Evolutionary conservation across 2,113 vertebrate species (phyloP).

Genomic region (Irena cyanogastra): DNA sequence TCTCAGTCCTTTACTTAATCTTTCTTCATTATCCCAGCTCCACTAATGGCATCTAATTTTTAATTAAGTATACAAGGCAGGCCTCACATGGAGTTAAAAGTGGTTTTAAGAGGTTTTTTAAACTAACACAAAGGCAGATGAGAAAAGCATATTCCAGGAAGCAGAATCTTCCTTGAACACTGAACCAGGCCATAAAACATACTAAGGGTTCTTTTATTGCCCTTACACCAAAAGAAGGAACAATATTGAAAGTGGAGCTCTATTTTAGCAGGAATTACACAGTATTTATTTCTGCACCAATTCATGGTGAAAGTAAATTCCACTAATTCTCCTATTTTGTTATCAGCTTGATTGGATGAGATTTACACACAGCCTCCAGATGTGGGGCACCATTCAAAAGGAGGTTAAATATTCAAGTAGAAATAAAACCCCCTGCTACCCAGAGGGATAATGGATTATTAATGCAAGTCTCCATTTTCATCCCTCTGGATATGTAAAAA

Average conservation of each 20-base stretch:
- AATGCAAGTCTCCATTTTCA: constrained; percentile 29
- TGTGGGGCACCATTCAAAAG: not conserved
- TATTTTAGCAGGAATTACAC: not conserved
- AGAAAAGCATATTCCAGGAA: not conserved
- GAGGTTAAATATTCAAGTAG: not conserved
- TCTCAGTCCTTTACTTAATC: not conserved
- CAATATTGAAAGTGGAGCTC: not conserved
- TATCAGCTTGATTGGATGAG: constrained; percentile 6
- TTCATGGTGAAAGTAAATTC: not conserved
- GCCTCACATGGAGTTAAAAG: not conserved
- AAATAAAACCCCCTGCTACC: not conserved
- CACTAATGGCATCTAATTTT: not conserved
- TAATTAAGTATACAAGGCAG: not conserved
- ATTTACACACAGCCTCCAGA: constrained; percentile 31
- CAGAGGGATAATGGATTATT: constrained; percentile 19
- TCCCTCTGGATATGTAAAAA: constrained; percentile 34
- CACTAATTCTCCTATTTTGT: constrained; percentile 2
- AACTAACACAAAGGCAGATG: not conserved
- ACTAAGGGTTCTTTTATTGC: not conserved
- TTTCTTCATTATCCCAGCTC: not conserved
- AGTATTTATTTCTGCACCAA: not conserved
- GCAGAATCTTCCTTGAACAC: not conserved
- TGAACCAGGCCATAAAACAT: not conserved
- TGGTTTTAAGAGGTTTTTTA: not conserved
- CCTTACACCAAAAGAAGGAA: not conserved